A percentile compares a stretch with the other conserved stretches of the same genome.
These are phyloP conservation scores for Syrista parreyssii DNA, from an alignment of 2,888 invertebrate genomes.

Conservation along the genomic window DNA sequence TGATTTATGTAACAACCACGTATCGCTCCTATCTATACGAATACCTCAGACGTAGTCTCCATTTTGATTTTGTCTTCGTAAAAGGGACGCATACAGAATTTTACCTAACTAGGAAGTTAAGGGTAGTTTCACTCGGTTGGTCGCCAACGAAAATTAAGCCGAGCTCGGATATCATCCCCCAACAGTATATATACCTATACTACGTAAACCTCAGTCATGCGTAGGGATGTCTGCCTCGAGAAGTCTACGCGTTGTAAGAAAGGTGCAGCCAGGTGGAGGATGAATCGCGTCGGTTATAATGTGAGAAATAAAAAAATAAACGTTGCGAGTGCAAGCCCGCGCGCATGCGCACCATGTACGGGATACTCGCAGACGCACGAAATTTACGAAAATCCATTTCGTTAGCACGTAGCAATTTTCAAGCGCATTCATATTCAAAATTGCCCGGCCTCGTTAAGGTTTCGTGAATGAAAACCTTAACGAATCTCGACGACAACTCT, in stretches of 20 bases:
- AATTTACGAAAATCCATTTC: background rate
- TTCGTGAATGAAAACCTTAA: background rate
- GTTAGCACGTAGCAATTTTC: background rate
- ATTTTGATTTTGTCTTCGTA: background rate
- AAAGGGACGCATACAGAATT: background rate
- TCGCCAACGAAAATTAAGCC: background rate
- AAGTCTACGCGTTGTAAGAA: background rate
- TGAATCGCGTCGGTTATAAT: background rate
- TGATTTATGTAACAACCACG: slow-evolving; percentile 54
- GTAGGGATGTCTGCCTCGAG: background rate
- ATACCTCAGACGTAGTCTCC: background rate
- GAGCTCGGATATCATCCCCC: background rate
- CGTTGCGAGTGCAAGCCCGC: background rate
- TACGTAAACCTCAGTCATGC: background rate
- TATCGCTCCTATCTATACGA: background rate
- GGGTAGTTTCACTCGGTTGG: background rate
- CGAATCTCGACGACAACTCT: slow-evolving; percentile 2
- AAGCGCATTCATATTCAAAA: background rate
- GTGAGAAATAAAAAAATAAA: background rate
- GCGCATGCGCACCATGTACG: background rate
- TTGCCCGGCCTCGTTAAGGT: slow-evolving; percentile 5
- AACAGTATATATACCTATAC: background rate
- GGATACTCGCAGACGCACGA: background rate
- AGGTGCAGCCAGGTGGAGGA: background rate
- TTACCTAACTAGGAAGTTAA: background rate